Base-by-base conservation (phyloP, 2,888 invertebrate species). In the Agapostemon virescens region DNA sequence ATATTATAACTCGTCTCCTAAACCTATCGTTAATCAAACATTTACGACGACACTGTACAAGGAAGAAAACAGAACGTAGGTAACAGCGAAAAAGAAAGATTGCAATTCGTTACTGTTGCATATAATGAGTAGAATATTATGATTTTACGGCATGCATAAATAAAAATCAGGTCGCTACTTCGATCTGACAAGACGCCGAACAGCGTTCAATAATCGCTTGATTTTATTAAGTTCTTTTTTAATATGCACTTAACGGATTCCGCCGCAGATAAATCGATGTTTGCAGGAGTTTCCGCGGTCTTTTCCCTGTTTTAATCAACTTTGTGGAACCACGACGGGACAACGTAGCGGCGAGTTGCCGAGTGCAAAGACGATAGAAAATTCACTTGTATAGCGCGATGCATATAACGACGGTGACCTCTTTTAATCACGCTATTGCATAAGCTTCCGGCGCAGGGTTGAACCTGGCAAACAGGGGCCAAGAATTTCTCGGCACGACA, bases 401-500 rank as follows among this genome's bases (percentile, higher is more conserved):
- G 49, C 69, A 61, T 74, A 80, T 79, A 74, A 67, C 79, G 42
- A 33, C 68, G 69, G 80, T 69, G 80, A 80, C 80, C 80, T 79
- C 80, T 58, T 80, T 80, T 42, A 69, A 81, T 74, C 68, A 15
- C 45, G 75, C 58, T 64, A 69, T 81, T 81, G 71, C 81, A 69
- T 75, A 83, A 83, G 72, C 67, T 69, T 83, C 73, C 80, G 66
- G 63, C 30, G 69, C 72, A 76, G 69, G 75, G 70, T 63, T 74
- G 76, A 82, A 83, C 73, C 69, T 81, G 74, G 68, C 74, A 70
- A 67, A 82, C 75, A 67, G 77, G 84, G 78, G 77, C 73, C 81
- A 76, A 82, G 74, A 80, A 84, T 82, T 85, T 85, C 73, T 77
- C 77, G 78, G 69, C 80, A 83, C 85, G 85, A 80, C 74, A 85